These are phyloP conservation scores for Tribolium castaneum DNA, from an alignment of 1,140 invertebrate genomes.

Conservation along the genomic window DNA sequence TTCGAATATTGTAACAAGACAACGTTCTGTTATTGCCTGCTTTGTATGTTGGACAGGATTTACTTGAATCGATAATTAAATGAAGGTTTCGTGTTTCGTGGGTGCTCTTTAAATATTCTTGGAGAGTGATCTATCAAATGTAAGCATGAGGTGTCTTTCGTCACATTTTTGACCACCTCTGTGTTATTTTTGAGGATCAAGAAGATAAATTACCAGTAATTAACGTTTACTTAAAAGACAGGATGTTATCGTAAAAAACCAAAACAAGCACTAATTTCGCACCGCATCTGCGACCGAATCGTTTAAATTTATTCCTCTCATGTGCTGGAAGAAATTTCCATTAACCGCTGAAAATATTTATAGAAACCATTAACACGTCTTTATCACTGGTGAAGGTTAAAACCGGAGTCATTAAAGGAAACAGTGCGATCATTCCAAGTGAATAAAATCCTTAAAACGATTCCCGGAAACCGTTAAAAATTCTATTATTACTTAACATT, in stretches of 20 bases:
- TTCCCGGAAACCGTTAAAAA: slow-evolving; percentile 6
- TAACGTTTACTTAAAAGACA: neutral
- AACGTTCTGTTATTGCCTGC: neutral
- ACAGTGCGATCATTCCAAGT: slow-evolving; percentile 4
- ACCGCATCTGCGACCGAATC: neutral
- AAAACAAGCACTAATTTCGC: slow-evolving; percentile 1
- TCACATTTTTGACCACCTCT: too few relatives aligned
- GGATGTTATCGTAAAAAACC: neutral
- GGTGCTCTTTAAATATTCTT: neutral
- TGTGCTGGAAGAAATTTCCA: slow-evolving; percentile 18
- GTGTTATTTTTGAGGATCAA: neutral
- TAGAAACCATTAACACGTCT: slow-evolving; percentile 35
- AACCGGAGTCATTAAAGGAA: slow-evolving; percentile 17
- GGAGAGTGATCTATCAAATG: neutral
- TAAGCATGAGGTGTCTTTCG: too few relatives aligned
- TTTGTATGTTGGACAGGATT: slow-evolving; percentile 2
- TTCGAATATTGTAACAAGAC: neutral
- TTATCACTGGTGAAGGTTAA: slow-evolving; percentile 22
- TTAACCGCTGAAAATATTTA: slow-evolving; percentile 31
- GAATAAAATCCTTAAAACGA: neutral
- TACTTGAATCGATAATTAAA: slow-evolving; percentile 15
- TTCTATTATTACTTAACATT: slow-evolving; percentile 17
- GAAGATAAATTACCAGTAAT: slow-evolving; percentile 17
- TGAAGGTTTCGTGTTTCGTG: neutral
- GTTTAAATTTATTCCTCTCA: slow-evolving; percentile 13